These are phyloP conservation scores for Pogonophryne albipinna DNA, from an alignment of 2,797 vertebrate genomes.

Conservation along the genomic window DNA sequence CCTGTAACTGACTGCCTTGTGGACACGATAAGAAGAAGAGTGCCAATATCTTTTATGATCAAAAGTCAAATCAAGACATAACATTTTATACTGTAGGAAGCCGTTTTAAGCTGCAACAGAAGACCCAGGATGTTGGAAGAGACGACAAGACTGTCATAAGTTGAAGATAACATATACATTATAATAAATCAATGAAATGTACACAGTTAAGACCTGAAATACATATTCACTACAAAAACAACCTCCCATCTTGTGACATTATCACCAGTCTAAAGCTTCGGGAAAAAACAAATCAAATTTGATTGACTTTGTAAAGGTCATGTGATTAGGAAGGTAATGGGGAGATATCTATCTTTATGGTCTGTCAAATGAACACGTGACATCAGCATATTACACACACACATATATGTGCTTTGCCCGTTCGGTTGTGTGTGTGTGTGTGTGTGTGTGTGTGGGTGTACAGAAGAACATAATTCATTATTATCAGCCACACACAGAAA, in stretches of 20 bases:
- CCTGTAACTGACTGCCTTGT: too few species aligned
- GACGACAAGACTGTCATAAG: background rate
- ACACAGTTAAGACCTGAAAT: conserved; percentile 35
- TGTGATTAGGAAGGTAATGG: conserved; percentile 62
- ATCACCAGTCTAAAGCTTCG: conserved; percentile 16
- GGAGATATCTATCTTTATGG: conserved; percentile 67
- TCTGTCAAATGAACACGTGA: conserved; percentile 56
- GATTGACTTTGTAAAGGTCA: conserved; percentile 75
- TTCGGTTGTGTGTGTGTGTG: too few species aligned
- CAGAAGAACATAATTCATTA: conserved; percentile 51
- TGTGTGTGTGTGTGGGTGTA: conserved; percentile 6
- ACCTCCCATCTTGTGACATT: conserved; percentile 26
- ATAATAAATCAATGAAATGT: conserved; percentile 16
- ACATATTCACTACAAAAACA: conserved; percentile 36
- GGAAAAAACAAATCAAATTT: conserved; percentile 53
- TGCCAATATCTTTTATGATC: background rate
- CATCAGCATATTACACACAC: conserved; percentile 55
- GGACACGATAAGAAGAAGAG: too few species aligned
- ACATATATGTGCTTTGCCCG: too few species aligned
- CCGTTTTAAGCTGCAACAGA: conserved; percentile 21
- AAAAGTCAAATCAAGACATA: conserved; percentile 26
- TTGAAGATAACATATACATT: conserved; percentile 10
- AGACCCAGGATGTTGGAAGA: conserved; percentile 22
- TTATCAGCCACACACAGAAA: conserved; percentile 69
- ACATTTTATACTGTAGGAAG: conserved; percentile 11